Evolutionary conservation across 2,797 vertebrate species (phyloP).

Genomic region (Chrysocyon brachyurus): DNA sequence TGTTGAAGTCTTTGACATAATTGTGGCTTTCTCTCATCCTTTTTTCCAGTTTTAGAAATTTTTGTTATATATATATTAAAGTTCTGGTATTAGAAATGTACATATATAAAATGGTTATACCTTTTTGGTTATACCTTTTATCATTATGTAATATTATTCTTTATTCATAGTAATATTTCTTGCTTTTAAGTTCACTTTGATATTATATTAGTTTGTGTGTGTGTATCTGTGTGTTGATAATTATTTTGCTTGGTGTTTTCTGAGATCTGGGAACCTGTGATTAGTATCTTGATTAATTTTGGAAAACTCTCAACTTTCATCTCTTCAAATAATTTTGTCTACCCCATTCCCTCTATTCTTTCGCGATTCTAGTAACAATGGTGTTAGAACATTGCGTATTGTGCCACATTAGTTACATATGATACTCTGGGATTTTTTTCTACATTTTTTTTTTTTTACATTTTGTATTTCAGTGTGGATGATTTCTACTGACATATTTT

Average conservation of each 20-base stretch:
- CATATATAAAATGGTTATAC: neutral
- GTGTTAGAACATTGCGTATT: neutral
- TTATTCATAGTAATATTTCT: slow-evolving; percentile 5
- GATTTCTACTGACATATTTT: neutral
- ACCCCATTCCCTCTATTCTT: neutral
- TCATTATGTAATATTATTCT: neutral
- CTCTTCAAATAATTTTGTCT: slow-evolving; percentile 17
- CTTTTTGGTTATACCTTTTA: neutral
- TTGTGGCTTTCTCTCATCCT: neutral
- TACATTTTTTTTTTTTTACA: neutral
- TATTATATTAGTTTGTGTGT: neutral
- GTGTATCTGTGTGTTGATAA: neutral
- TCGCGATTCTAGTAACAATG: neutral
- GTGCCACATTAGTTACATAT: neutral
- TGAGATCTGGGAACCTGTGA: neutral
- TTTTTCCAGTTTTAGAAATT: neutral
- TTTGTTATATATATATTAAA: neutral
- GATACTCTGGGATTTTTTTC: neutral
- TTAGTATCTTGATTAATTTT: slow-evolving; percentile 43
- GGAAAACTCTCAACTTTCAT: neutral
- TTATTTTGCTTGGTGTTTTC: neutral
- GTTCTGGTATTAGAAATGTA: neutral
- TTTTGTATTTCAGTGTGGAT: neutral
- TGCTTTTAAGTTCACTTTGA: neutral
- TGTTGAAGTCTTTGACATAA: neutral